Conservation (phyloP, 64 coral and sea anemone species). For the Acropora yongei region DNA sequence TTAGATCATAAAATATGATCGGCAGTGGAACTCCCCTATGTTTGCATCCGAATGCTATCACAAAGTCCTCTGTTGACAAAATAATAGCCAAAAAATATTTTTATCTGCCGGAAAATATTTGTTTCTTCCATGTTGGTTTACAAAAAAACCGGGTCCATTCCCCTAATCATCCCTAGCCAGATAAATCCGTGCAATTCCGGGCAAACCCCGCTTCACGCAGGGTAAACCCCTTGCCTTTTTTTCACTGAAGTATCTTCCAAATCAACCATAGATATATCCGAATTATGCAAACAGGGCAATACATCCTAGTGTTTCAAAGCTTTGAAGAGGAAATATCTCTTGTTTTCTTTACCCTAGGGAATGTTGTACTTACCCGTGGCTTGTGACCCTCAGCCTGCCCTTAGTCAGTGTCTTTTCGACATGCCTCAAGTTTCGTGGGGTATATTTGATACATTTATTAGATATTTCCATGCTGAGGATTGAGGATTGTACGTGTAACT, state of each 20-base stretch:
- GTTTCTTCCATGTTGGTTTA: not conserved
- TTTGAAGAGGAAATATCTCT: not conserved
- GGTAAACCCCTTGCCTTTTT: constrained; percentile 3
- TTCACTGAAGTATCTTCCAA: too few relatives aligned
- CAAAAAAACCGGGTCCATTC: constrained; percentile 2
- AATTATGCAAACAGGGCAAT: not conserved
- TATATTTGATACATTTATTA: too few relatives aligned
- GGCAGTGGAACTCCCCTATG: too few relatives aligned
- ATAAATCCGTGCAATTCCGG: not conserved
- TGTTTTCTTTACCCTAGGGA: not conserved
- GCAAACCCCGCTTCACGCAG: constrained; percentile 34
- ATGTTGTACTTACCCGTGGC: not conserved
- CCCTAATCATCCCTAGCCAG: not conserved
- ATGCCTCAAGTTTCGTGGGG: not conserved
- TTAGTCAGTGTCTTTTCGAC: not conserved
- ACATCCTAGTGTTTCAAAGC: too few relatives aligned
- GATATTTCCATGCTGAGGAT: too few relatives aligned
- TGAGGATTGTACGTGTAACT: too few relatives aligned
- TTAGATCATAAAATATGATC: not conserved
- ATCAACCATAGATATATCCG: too few relatives aligned
- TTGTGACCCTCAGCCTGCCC: not conserved
- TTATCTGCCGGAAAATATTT: not conserved
- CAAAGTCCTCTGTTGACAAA: not conserved
- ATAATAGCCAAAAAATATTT: not conserved
- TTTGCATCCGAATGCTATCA: too few relatives aligned